These are phyloP conservation scores for Bufotes viridis DNA, from an alignment of 2,797 vertebrate genomes.

Conservation along the genomic window DNA sequence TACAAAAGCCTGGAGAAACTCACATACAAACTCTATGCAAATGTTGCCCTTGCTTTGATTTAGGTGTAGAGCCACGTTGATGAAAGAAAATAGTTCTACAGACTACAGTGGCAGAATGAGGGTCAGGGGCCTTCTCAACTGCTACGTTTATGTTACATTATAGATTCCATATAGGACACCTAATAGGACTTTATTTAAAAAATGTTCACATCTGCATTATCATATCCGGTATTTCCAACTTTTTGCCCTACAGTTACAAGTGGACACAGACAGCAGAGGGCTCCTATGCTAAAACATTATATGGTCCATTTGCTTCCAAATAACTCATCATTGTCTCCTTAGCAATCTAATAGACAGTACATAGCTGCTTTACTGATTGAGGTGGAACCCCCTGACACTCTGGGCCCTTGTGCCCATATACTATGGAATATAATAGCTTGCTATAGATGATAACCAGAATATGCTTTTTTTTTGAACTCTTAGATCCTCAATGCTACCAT, in stretches of 20 bases:
- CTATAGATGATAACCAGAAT: neutral
- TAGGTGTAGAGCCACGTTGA: too few species aligned
- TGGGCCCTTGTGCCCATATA: neutral
- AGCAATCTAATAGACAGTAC: neutral
- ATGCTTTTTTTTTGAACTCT: neutral
- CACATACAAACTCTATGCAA: neutral
- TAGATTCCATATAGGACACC: neutral
- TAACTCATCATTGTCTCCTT: neutral
- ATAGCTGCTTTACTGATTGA: neutral
- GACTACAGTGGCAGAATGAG: neutral
- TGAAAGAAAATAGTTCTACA: neutral
- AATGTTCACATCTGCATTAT: neutral
- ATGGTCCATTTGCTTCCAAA: neutral
- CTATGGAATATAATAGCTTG: neutral
- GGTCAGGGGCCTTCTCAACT: neutral
- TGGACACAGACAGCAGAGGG: neutral
- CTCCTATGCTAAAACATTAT: neutral
- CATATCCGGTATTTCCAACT: neutral
- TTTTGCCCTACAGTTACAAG: neutral
- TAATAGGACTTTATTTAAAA: neutral
- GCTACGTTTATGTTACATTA: neutral
- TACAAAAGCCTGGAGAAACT: neutral
- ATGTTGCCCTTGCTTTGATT: neutral
- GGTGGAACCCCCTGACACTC: too few species aligned
- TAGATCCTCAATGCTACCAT: conserved; percentile 65